phyloP scores from a whole-genome alignment of 2,113 vertebrate species.

The Tretioscincus oriximinensis region DNA sequence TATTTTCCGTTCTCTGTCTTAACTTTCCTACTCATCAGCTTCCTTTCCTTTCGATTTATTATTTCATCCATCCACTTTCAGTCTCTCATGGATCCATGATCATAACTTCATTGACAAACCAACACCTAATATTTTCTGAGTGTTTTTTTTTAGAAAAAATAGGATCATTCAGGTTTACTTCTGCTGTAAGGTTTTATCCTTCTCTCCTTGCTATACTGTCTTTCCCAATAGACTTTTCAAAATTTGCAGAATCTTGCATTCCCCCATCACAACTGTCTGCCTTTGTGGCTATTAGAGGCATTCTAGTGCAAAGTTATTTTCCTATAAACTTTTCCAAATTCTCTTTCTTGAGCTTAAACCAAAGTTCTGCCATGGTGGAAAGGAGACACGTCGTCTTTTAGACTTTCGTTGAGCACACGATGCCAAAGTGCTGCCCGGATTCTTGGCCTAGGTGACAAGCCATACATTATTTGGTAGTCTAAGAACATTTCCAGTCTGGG shows the following conservation, averaged over 20 bases:
- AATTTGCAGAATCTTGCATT: background rate
- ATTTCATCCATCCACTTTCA: too few species aligned
- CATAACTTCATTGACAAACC: too few species aligned
- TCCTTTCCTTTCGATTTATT: too few species aligned
- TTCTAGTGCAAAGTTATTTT: background rate
- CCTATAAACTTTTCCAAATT: background rate
- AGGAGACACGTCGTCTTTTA: conserved; percentile 30
- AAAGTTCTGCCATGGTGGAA: background rate
- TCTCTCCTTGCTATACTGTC: too few species aligned
- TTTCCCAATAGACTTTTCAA: background rate
- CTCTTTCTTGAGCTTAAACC: conserved; percentile 3
- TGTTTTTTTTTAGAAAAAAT: too few species aligned
- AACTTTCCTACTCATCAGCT: too few species aligned
- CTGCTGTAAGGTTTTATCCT: too few species aligned
- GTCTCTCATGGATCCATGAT: too few species aligned
- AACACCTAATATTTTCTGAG: too few species aligned
- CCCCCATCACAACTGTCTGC: background rate
- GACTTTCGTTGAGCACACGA: conserved; percentile 14
- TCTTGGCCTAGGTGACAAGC: conserved; percentile 36
- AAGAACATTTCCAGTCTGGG: conserved; percentile 28
- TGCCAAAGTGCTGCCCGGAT: conserved; percentile 25
- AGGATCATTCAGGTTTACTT: too few species aligned
- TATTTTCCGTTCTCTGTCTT: too few species aligned
- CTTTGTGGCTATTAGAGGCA: background rate
- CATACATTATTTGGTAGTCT: conserved; percentile 20